Base-by-base conservation (phyloP, 2,113 vertebrate species). In the Cynopterus brachyotis region DNA sequence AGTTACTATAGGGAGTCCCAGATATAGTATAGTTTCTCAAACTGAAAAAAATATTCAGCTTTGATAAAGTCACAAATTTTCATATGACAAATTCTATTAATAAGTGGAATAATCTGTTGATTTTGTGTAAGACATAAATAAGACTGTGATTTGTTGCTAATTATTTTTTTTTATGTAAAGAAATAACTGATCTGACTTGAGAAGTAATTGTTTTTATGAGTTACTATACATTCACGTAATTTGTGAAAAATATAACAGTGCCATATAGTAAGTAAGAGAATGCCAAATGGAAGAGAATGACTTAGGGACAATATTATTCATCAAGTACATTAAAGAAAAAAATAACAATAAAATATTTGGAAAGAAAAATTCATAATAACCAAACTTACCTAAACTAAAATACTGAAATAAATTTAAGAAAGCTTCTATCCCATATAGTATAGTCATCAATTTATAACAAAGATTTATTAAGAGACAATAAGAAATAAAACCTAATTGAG, bases 181-280 rank as follows among this genome's bases (percentile, higher is more conserved):
- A 4, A 82, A 89, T 94, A 83, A 20, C 10, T 91, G 19, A 95
- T 94, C 19, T 88, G 0, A 69, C 85, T 94, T 13, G 67, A 47
- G 66, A 42, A 97, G 80, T 5, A 20, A 53, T 59, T 89, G 12
- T 57, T 57, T 55, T 89, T 17, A 57, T 96, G 72, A 91, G 83
- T 88, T 66, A 86, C 35, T 83, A 32, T 88, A 94, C 28, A 70
- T 92, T 91, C 50, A 69, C 72, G 64, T 69, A 91, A 93, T 93
- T 95, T 95, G 78, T 16, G 37, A 64, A 55, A 97, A 96, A 78
- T 92, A 76, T 90, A 59, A 89, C 8, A 91, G 28, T 53, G 90
- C 30, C 50, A 97, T 53, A 42, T 95, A 62, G 42, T 88, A 95
- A 93, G 87, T 90, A 47, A 10, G 62, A 88, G 97, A 97, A 96